These are phyloP conservation scores for Chironomus riparius DNA, from an alignment of 2,888 invertebrate genomes.

Conservation along the genomic window DNA sequence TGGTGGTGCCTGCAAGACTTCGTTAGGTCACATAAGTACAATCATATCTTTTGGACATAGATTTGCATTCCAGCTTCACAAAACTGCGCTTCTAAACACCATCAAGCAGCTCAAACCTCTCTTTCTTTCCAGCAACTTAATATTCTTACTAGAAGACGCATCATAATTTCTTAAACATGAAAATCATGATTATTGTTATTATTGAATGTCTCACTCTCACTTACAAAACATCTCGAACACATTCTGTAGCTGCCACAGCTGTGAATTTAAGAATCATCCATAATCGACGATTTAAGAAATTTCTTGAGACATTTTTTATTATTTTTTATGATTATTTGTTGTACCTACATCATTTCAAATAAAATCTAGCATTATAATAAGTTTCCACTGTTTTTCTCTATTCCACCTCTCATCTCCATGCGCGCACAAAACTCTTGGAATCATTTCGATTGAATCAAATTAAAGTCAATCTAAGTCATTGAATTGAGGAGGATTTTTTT, in stretches of 20 bases:
- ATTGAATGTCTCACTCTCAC: not conserved
- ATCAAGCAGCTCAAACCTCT: no score
- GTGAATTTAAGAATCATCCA: no score
- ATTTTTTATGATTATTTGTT: slow-evolving; percentile 13
- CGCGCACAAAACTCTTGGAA: no score
- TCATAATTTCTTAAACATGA: not conserved
- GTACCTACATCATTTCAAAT: slow-evolving; percentile 19
- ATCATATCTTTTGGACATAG: no score
- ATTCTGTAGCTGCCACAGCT: not conserved
- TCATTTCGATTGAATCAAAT: not conserved
- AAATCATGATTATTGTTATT: not conserved
- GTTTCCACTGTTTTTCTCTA: not conserved
- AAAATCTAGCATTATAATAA: not conserved
- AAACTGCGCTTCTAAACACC: not conserved
- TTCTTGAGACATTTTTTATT: slow-evolving; percentile 20
- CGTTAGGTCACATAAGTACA: no score
- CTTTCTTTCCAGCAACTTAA: no score
- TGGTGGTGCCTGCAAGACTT: no score
- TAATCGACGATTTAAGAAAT: no score
- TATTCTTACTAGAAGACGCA: not conserved
- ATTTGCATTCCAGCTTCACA: not conserved
- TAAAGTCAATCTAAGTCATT: not conserved
- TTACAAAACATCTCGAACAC: no score
- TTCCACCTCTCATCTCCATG: not conserved
- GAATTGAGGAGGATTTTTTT: not conserved